Evolutionary conservation across 2,113 vertebrate genomes (phyloP).

Genomic region (Ammospiza nelsoni): DNA sequence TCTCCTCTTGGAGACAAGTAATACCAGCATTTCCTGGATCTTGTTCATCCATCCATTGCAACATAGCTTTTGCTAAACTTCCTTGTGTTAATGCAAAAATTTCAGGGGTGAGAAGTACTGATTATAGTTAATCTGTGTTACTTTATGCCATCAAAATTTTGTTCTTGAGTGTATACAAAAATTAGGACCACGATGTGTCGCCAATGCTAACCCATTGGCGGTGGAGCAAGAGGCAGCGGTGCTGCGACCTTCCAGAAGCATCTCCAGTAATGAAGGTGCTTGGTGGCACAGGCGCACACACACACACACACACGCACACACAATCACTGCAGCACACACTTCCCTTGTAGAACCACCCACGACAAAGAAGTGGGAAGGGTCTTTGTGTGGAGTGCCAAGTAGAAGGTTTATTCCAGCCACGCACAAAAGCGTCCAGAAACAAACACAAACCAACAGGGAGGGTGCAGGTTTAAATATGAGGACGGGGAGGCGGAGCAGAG

Average conservation of each 20-base stretch:
- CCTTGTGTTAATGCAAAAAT: background rate
- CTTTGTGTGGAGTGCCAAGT: background rate
- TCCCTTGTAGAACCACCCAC: fast-evolving
- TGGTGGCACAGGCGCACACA: background rate
- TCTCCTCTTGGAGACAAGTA: background rate
- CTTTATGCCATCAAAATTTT: background rate
- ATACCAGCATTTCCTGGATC: background rate
- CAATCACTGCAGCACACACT: background rate
- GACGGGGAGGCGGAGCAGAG: background rate
- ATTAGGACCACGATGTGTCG: background rate
- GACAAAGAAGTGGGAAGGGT: background rate
- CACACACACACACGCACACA: background rate
- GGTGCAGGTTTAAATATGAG: background rate
- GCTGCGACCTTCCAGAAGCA: background rate
- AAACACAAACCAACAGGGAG: background rate
- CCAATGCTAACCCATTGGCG: fast-evolving
- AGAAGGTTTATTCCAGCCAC: background rate
- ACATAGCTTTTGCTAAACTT: background rate
- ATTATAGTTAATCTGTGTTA: background rate
- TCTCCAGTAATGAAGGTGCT: background rate
- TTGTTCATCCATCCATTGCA: background rate
- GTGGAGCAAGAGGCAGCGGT: background rate
- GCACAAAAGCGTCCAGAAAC: fast-evolving
- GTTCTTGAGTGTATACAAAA: background rate
- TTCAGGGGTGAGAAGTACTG: background rate